Conservation (phyloP, 2,888 invertebrate genomes). For the Xestia ashworthii region DNA sequence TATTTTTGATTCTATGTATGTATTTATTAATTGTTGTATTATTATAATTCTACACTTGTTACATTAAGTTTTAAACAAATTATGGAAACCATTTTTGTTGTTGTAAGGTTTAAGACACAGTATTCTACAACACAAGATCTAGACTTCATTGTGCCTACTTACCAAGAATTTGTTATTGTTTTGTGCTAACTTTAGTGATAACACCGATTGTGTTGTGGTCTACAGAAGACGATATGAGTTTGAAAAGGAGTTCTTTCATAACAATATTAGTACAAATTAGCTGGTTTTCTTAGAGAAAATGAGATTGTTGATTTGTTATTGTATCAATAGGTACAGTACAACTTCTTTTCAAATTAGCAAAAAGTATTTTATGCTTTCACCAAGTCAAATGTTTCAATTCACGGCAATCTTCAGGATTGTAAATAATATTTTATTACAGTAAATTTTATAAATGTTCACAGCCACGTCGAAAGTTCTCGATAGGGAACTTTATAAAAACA, state of each 20-base stretch:
- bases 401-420: slow-evolving; percentile 54
- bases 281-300: background rate
- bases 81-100: slow-evolving; percentile 13
- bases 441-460: slow-evolving; percentile 89
- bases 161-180: slow-evolving; percentile 1
- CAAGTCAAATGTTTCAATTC: slow-evolving; percentile 35
- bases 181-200: slow-evolving; percentile 48
- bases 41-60: slow-evolving; percentile 14
- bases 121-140: slow-evolving; percentile 50
- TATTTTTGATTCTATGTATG: slow-evolving; percentile 22
- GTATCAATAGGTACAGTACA: background rate
- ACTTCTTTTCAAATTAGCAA: slow-evolving; percentile 38
- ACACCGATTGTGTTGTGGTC: slow-evolving; percentile 56
- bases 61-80: slow-evolving; percentile 17
- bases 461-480: slow-evolving; percentile 86
- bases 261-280: background rate
- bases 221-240: background rate
- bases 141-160: background rate
- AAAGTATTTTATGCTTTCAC: slow-evolving; percentile 45
- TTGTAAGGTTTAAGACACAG: slow-evolving; percentile 19
- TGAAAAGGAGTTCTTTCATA: slow-evolving; percentile 46
- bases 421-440: slow-evolving; percentile 73
- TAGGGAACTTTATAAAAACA: slow-evolving; percentile 82
- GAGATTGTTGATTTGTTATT: background rate
- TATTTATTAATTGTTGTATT: slow-evolving; percentile 25